Evolutionary conservation across 2,797 vertebrate genomes (phyloP).

Genomic region (Rhadinocentrus ornatus): DNA sequence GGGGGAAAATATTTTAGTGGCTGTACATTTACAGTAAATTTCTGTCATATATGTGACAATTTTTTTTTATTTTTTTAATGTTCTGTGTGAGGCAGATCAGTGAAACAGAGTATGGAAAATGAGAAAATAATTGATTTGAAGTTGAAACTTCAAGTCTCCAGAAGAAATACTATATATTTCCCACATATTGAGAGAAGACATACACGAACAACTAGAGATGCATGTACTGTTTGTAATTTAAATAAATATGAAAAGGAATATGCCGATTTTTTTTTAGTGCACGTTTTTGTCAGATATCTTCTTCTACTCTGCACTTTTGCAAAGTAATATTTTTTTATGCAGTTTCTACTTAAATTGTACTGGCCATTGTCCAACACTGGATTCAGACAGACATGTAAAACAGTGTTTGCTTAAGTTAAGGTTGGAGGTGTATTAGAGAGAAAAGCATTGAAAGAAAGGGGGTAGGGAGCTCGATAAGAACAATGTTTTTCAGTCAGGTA

Average conservation of each 20-base stretch:
- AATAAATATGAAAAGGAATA: slow-evolving; percentile 35
- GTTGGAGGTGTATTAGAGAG: slow-evolving; percentile 35
- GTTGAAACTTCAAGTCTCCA: slow-evolving; percentile 4
- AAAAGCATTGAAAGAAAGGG: slow-evolving; percentile 33
- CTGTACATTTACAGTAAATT: background rate
- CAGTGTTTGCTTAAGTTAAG: slow-evolving; percentile 26
- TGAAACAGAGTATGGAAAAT: background rate
- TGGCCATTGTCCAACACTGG: slow-evolving; percentile 50
- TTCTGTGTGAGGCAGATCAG: background rate
- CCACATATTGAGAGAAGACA: slow-evolving; percentile 9
- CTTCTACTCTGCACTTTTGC: slow-evolving; percentile 42
- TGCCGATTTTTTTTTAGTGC: slow-evolving; percentile 34
- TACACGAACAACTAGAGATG: background rate
- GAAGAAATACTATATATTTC: slow-evolving; percentile 10
- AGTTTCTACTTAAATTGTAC: slow-evolving; percentile 45
- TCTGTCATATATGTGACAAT: background rate
- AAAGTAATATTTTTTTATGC: slow-evolving; percentile 15
- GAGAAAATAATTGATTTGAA: slow-evolving; percentile 1
- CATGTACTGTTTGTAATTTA: slow-evolving; percentile 18
- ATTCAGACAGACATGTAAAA: slow-evolving; percentile 43
- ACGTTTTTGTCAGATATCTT: slow-evolving; percentile 27
- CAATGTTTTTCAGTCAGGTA: slow-evolving; percentile 52
- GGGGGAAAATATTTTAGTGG: background rate
- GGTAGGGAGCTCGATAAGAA: slow-evolving; percentile 33
- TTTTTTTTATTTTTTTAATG: too few relatives aligned